A percentile compares a stretch with the other conserved stretches of the same genome.
Evolutionary conservation across 1,140 invertebrate species (phyloP).

Genomic region (Phortica variegata): DNA sequence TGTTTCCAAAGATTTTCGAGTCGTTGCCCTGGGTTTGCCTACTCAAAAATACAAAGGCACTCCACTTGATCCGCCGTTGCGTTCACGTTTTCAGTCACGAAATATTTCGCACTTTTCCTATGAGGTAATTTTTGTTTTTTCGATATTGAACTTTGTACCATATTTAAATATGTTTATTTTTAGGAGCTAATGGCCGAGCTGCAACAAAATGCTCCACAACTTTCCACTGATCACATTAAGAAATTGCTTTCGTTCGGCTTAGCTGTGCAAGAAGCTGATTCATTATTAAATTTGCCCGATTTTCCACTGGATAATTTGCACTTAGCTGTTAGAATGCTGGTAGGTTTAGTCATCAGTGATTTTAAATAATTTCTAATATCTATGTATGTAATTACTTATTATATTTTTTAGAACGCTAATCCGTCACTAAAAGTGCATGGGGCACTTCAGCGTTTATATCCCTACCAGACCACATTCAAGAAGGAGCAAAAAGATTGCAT

Average conservation of each 20-base stretch:
- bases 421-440: slow-evolving; percentile 67
- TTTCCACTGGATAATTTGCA: slow-evolving; percentile 86
- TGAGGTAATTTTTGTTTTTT: slow-evolving; percentile 60
- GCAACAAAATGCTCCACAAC: slow-evolving; percentile 61
- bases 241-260: slow-evolving; percentile 73
- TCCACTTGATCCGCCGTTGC: slow-evolving; percentile 90
- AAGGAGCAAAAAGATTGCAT: slow-evolving; percentile 72
- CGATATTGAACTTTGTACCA: background rate
- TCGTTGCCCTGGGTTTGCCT: slow-evolving; percentile 87
- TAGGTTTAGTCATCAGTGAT: too few species aligned
- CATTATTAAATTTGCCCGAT: slow-evolving; percentile 76
- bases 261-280: slow-evolving; percentile 70
- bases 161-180: slow-evolving; percentile 32
- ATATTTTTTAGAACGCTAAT: slow-evolving; percentile 27
- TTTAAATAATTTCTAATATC: too few species aligned
- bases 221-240: slow-evolving; percentile 63
- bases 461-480: slow-evolving; percentile 75
- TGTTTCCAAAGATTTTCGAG: slow-evolving; percentile 88
- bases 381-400: background rate
- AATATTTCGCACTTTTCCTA: slow-evolving; percentile 69
- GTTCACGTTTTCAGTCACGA: slow-evolving; percentile 92
- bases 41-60: slow-evolving; percentile 89
- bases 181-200: slow-evolving; percentile 65
- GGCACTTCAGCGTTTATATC: slow-evolving; percentile 77
- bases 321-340: slow-evolving; percentile 71